Base-by-base conservation (phyloP, 2,888 invertebrate genomes). In the Pristionchus mayeri region DNA sequence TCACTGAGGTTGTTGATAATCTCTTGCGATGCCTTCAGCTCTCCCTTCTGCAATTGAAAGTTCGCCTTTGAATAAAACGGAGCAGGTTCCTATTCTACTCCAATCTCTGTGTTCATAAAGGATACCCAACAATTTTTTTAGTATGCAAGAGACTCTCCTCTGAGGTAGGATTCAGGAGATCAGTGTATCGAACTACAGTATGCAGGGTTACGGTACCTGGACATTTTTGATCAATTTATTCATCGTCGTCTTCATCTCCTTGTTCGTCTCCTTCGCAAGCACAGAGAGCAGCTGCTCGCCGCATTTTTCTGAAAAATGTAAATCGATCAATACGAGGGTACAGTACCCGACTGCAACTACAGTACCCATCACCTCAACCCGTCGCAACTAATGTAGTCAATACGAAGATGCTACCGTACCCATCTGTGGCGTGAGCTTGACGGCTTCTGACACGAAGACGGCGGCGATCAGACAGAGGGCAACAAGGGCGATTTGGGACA, bases 381-480 rank as follows among this genome's bases (percentile, higher is more conserved):
- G n/a, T n/a, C n/a, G n/a, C n/a, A n/a, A n/a, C 34, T 18, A 67
- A 67, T 6, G 11, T 6, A 27, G 7, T 30, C 18, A 34, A 27
- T 34, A 34, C 6, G 13, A 7, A n/a, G 30, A 27, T 30, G 24
- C 6, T 37, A 40, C 24, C 60, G 34, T 63, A 82, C 81, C 81
- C 81, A 82, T 82, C 34, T 82, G 81, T 3, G 81, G 81, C 30
- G 63, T 82, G 48, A 82, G 44, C 63, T 82, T 82, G 60, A 82
- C 63, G 48, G 81, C 80, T 0, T 57, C 80, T 0, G 24, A 16
- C 16, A 57, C 24, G 57, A 57, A 34, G 13, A 40, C n/a, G 24
- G 37, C n/a, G 24, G 57, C 57, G 11, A 80, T 18, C 24, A 80
- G 13, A 24, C 37, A 54, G 40, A 80, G 11, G 4, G 44, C n/a